Conservation (phyloP, 2,113 vertebrate genomes). For the Beaufortia kweichowensis region DNA sequence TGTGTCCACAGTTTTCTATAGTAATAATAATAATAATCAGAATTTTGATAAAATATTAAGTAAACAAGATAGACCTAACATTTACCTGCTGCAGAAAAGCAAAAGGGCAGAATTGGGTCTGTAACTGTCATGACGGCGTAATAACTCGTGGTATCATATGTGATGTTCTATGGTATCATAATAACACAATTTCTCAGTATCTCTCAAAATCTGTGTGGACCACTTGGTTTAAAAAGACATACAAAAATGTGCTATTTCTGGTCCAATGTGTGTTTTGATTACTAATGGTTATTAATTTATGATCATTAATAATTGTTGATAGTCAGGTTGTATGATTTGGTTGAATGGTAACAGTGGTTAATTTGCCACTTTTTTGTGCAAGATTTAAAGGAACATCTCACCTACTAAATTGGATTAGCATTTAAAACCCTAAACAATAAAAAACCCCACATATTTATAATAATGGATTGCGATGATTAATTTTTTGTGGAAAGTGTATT, state of each 20-base stretch:
- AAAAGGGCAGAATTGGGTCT: not conserved
- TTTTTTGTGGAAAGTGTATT: not conserved
- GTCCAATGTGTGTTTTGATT: slow-evolving; percentile 65
- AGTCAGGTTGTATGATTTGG: slow-evolving; percentile 54
- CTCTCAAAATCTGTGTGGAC: slow-evolving; percentile 61
- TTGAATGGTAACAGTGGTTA: slow-evolving; percentile 60
- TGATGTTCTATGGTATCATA: slow-evolving; percentile 64
- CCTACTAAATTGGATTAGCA: not conserved
- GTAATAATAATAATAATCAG: slow-evolving; percentile 67
- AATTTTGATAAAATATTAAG: slow-evolving; percentile 73
- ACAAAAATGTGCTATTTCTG: slow-evolving; percentile 61
- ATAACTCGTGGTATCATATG: not conserved
- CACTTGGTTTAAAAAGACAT: slow-evolving; percentile 31
- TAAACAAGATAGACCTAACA: slow-evolving; percentile 56
- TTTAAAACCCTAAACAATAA: not conserved
- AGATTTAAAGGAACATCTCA: not conserved
- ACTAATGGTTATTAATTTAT: slow-evolving; percentile 70
- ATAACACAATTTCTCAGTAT: slow-evolving; percentile 55
- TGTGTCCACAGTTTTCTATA: slow-evolving; percentile 72
- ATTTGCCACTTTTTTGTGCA: slow-evolving; percentile 58
- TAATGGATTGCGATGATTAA: slow-evolving; percentile 6
- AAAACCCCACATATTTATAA: not conserved
- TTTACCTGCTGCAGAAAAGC: slow-evolving; percentile 15
- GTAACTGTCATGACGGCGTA: not conserved
- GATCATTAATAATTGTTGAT: slow-evolving; percentile 70